phyloP scores from a whole-genome alignment of 2,113 vertebrate genomes.

The Apaloderma vittatum region DNA sequence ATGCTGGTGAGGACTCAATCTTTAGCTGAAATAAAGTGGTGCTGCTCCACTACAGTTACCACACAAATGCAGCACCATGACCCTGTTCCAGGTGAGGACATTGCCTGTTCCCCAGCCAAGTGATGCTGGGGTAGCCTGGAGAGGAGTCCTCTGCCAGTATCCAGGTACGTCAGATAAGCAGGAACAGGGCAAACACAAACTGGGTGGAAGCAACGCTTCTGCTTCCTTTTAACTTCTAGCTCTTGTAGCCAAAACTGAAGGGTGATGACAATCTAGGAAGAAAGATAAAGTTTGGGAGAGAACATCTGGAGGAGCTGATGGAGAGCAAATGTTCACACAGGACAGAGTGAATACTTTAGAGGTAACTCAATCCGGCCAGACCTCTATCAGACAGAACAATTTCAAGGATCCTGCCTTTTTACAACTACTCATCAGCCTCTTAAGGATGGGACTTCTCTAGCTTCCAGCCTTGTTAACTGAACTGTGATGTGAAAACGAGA shows the following conservation, averaged over 20 bases:
- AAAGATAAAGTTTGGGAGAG: not conserved
- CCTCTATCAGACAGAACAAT: not conserved
- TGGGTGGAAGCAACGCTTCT: not conserved
- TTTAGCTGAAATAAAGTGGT: not conserved
- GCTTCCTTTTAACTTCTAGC: not conserved
- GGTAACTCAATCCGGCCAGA: not conserved
- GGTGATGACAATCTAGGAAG: not conserved
- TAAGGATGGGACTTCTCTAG: not conserved
- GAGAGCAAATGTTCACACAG: not conserved
- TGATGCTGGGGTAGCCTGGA: not conserved
- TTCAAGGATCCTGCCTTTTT: not conserved
- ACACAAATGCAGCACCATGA: not conserved
- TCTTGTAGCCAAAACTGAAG: not conserved
- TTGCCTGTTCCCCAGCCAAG: not conserved
- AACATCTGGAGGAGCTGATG: not conserved
- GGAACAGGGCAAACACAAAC: not conserved
- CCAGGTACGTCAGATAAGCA: not conserved
- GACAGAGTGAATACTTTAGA: not conserved
- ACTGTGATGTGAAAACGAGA: not conserved
- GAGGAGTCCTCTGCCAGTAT: not conserved
- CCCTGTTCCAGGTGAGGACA: not conserved
- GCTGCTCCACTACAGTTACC: not conserved
- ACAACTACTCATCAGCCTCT: not conserved
- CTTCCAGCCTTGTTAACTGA: not conserved
- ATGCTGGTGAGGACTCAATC: not conserved